These are phyloP conservation scores for Cossypha heuglini DNA, from an alignment of 2,797 vertebrate genomes.

Conservation along the genomic window DNA sequence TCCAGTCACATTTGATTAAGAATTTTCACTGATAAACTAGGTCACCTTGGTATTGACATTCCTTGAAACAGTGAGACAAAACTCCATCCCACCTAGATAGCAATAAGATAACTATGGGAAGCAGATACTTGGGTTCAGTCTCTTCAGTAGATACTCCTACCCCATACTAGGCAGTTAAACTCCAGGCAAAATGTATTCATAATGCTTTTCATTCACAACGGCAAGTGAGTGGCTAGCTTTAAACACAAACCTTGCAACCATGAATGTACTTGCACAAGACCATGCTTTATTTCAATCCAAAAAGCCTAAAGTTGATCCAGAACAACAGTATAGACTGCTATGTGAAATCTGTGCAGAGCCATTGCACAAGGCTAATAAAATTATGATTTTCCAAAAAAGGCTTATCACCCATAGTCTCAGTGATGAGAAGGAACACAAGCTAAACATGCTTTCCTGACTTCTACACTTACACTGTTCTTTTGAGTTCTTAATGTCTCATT, in stretches of 20 bases:
- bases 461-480: not conserved
- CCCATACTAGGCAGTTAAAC: not conserved
- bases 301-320: not conserved
- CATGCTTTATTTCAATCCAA: not conserved
- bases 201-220: not conserved
- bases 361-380: not conserved
- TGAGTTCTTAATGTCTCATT: not conserved
- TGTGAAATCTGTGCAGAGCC: not conserved
- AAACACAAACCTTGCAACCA: not conserved
- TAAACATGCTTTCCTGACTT: not conserved
- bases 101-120: not conserved
- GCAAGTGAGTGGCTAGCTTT: not conserved
- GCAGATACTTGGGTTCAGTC: not conserved
- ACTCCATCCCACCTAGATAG: not conserved
- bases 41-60: not conserved
- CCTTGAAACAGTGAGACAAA: not conserved
- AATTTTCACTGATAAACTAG: not conserved
- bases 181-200: not conserved
- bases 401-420: not conserved
- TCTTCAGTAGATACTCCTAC: not conserved
- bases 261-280: not conserved
- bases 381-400: not conserved
- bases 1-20: not conserved
- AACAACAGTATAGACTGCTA: not conserved
- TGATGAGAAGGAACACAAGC: not conserved